These are phyloP conservation scores for Lottia scabra DNA, from an alignment of 2,888 invertebrate species.

Conservation along the genomic window DNA sequence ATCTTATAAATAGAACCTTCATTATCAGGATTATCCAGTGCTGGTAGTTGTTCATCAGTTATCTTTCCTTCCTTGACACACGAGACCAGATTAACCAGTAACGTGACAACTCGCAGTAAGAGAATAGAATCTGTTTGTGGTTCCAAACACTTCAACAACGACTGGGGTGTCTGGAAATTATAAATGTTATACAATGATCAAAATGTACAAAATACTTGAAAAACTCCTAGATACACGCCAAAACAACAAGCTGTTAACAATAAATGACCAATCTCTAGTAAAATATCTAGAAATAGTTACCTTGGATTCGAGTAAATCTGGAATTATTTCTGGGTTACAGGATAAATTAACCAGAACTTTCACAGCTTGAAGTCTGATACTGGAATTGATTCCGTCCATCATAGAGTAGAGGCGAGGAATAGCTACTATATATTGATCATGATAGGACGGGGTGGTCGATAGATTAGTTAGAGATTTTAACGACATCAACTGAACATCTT, in stretches of 20 bases:
- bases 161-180: constrained; percentile 70
- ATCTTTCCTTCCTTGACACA: constrained; percentile 69
- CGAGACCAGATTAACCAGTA: constrained; percentile 72
- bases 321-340: constrained; percentile 74
- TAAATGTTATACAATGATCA: constrained; percentile 1
- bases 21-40: constrained; percentile 72
- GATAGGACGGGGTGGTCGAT: constrained; percentile 71
- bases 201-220: neutral
- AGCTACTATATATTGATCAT: constrained; percentile 71
- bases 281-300: constrained; percentile 66
- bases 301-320: constrained; percentile 74
- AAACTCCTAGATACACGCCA: too few species aligned
- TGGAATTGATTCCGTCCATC: constrained; percentile 68
- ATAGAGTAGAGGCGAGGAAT: constrained; percentile 71
- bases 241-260: neutral
- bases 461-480: constrained; percentile 74
- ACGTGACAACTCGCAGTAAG: constrained; percentile 71
- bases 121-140: constrained; percentile 68
- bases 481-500: constrained; percentile 70
- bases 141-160: constrained; percentile 71
- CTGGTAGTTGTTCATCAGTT: constrained; percentile 70
- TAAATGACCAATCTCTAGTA: too few species aligned
- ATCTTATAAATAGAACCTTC: constrained; percentile 72
- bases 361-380: constrained; percentile 72
- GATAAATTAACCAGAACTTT: constrained; percentile 75